These are phyloP conservation scores for Chitala chitala DNA, from an alignment of 2,113 vertebrate genomes.

Conservation along the genomic window DNA sequence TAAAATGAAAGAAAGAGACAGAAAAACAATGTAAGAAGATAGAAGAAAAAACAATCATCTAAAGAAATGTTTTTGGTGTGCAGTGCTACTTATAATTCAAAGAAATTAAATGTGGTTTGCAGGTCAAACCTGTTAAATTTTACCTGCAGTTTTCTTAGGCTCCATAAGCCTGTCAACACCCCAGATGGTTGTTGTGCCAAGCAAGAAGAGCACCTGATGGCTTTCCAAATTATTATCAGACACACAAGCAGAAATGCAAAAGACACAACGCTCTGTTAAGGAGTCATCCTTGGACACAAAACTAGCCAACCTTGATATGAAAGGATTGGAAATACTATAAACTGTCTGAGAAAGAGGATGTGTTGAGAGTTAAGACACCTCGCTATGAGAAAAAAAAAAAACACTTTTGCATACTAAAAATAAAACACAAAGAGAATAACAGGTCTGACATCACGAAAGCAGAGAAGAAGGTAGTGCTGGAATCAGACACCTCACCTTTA, in stretches of 20 bases:
- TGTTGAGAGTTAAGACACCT: neutral
- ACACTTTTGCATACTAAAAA: conserved; percentile 7
- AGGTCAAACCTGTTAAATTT: conserved; percentile 24
- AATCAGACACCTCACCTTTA: neutral
- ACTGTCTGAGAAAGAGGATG: neutral
- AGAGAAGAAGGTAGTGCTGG: too few species aligned
- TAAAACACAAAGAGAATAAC: neutral
- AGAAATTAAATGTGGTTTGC: too few species aligned
- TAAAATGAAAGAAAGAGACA: too few species aligned
- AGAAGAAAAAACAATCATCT: too few species aligned
- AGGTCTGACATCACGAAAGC: neutral
- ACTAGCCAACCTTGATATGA: too few species aligned
- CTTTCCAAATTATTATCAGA: too few species aligned
- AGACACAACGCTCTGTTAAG: neutral
- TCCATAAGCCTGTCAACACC: conserved; percentile 18
- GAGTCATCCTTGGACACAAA: neutral
- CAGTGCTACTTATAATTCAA: too few species aligned
- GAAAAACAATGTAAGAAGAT: too few species aligned
- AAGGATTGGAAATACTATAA: neutral
- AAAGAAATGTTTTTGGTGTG: too few species aligned
- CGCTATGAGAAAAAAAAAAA: too few species aligned
- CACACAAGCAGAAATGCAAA: too few species aligned
- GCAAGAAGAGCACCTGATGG: too few species aligned
- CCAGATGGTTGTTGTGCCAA: conserved; percentile 32
- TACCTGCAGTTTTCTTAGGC: conserved; percentile 13